Base-by-base conservation (phyloP, 2,888 invertebrate genomes). In the Melinaea menophilus region DNA sequence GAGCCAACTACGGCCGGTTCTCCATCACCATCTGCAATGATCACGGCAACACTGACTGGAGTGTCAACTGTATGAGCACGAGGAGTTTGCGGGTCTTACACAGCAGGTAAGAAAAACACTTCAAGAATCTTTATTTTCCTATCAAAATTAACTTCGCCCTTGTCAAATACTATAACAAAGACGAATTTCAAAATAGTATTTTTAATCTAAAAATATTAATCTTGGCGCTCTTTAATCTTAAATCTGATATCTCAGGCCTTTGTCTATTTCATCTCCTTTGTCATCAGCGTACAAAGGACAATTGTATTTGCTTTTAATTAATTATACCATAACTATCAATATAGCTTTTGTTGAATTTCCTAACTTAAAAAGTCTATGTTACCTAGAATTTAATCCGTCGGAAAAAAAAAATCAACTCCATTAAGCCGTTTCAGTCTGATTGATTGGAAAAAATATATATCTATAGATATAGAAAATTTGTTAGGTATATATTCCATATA, bases 11-110 rank as follows among this genome's bases (percentile, higher is more conserved):
- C 84, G 98, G 98, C 60, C 93, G 97, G 77, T 98, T 97, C 89
- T 97, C 97, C 72, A 96, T 98, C 85, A 96, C 96, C 78, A 97
- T 98, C 84, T 98, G 98, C 92, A 98, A 98, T 88, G 97, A 97
- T 86, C 96, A 97, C 81, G 98, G 98, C 71, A 95, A 97, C 86
- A 97, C 97, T n/a, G 97, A 97, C 78, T 98, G 98, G 98, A 97
- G 97, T 81, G 96, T 98, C 76, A 97, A 97, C 90, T 98, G 98
- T 86, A 97, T 97, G 95, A 96, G 97, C 63, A 95, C 95, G 58
- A 95, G 95, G 81, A 97, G 98, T 69, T 93, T 96, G 75, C 92
- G 96, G 69, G 97, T 98, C 71, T 93, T 98, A 71, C 96, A 96
- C 86, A 95, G 94, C 92, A 96, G 95, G 98, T 98, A 87, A 59